phyloP scores from a whole-genome alignment of 2,888 invertebrate genomes.

The Lasius platythorax region DNA sequence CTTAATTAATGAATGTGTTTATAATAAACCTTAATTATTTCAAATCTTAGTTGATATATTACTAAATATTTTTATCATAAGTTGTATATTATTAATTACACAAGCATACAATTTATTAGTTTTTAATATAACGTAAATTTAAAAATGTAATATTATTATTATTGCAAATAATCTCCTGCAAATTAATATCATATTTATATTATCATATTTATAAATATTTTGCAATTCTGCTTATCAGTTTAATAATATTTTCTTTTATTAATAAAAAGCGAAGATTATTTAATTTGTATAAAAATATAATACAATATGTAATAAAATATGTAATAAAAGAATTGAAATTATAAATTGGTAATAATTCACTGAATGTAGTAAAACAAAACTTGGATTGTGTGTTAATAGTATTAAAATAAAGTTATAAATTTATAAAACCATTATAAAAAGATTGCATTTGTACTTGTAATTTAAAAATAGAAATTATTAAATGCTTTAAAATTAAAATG shows the following conservation, averaged over 20 bases:
- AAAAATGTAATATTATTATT: not conserved
- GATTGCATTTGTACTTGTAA: not conserved
- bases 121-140: not conserved
- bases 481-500: not conserved
- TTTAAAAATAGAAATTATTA: constrained; percentile 12
- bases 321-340: not conserved
- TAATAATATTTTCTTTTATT: not conserved
- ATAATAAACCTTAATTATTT: not conserved
- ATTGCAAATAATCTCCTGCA: not conserved
- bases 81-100: not conserved
- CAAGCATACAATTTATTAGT: not conserved
- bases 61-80: not conserved
- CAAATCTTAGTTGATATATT: not conserved
- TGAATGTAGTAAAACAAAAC: too few relatives aligned
- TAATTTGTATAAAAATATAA: not conserved
- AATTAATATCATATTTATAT: not conserved
- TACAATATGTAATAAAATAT: not conserved
- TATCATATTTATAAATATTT: not conserved
- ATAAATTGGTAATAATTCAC: not conserved
- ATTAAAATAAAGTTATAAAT: not conserved
- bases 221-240: not conserved
- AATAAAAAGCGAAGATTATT: not conserved
- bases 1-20: not conserved
- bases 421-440: not conserved
- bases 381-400: not conserved